Evolutionary conservation across 2,113 vertebrate genomes (phyloP), one percentile per base, ranked within the genome.

Genomic region (Patagioenas fasciata): DNA sequence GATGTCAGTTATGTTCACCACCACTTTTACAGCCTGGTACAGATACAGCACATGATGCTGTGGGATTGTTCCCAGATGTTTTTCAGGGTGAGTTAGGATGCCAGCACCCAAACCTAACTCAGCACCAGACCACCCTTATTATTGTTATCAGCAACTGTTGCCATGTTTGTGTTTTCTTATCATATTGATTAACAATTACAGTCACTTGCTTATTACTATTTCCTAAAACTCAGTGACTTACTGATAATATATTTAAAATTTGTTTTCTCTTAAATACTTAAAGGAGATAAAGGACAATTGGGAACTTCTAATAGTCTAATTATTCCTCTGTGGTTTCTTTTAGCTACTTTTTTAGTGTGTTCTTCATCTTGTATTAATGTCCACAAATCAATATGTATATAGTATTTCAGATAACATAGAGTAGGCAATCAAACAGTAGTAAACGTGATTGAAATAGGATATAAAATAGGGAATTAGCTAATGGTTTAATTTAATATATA

Each of bases 401-500:
- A 87, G 65, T 65, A 89, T 93, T 95, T 91, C 86, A 78, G 72
- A 88, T 92, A 92, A 84, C 72, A 74, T 12, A 53, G 44, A 78
- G 11, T 15, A 81, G 38, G 77, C 42, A 89, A 89, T 84, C 65
- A 92, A 91, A 91, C 9, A 60, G 80, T 61, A 89, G 51, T 91
- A 91, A 93, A 95, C 78, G 61, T 93, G 86, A 89, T 87, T 81
- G 84, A 89, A 95, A 79, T 86, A 79, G 57, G 80, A 87, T 93
- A 87, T 95, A 93, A 92, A 95, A 61, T 16, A 6, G 48, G 26
- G 65, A 93, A 93, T 96, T 92, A 94, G 71, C 44, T 87, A 72
- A 85, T 77, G 60, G 36, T 84, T 95, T 91, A 81, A 85, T 96
- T 84, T 94, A 95, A 95, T 94, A 96, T 94, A 72, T 89, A n/a